Conservation (phyloP, 2,888 invertebrate species). For the Scelioninae gen. 1 region DNA sequence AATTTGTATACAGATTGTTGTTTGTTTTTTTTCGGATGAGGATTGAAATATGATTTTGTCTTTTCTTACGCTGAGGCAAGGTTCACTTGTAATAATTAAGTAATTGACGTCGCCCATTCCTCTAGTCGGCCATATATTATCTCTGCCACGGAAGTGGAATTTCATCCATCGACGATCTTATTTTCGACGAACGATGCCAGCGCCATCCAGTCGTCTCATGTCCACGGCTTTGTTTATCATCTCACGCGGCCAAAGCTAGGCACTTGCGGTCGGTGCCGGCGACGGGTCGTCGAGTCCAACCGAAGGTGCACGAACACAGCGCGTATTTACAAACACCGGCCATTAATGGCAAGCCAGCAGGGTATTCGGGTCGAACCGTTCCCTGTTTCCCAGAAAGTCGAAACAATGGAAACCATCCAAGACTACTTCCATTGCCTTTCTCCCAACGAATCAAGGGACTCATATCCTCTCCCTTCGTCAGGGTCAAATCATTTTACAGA, state of each 20-base stretch:
- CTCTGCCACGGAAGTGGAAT: slow-evolving; percentile 28
- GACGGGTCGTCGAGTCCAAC: slow-evolving; percentile 74
- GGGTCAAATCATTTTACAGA: not conserved
- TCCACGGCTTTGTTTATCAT: slow-evolving; percentile 49
- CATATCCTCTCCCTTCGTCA: not conserved
- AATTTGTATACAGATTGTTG: too few species aligned
- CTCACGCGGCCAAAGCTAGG: slow-evolving; percentile 37
- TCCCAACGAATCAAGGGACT: not conserved
- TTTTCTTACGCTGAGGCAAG: too few species aligned
- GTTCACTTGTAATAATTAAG: slow-evolving; percentile 3
- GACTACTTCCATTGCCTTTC: slow-evolving; percentile 11
- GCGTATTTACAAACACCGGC: slow-evolving; percentile 82
- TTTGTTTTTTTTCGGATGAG: too few species aligned
- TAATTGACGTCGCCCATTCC: slow-evolving; percentile 31
- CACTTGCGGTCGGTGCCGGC: too few species aligned
- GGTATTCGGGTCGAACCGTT: slow-evolving; percentile 51
- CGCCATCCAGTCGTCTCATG: slow-evolving; percentile 38
- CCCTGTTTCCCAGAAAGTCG: slow-evolving; percentile 30
- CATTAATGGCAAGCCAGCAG: slow-evolving; percentile 79
- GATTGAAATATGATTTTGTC: too few species aligned
- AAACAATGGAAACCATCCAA: slow-evolving; percentile 45
- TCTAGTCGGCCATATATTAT: not conserved
- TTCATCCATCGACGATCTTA: slow-evolving; percentile 38
- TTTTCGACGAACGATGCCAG: slow-evolving; percentile 48
- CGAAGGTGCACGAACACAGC: slow-evolving; percentile 77